Evolutionary conservation across 1,140 invertebrate species (phyloP).

Genomic region (Chymomyza costata): DNA sequence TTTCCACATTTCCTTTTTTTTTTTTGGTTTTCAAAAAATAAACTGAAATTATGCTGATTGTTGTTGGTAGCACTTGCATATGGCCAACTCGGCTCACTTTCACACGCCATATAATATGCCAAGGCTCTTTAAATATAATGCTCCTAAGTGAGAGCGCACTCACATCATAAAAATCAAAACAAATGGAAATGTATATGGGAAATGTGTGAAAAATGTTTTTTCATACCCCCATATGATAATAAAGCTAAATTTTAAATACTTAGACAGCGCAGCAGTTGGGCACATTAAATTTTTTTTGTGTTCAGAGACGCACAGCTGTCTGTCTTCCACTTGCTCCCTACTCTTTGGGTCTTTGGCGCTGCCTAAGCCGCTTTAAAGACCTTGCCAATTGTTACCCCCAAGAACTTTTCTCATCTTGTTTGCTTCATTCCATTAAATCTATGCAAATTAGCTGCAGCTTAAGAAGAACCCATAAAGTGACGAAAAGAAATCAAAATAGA

Average conservation of each 20-base stretch:
- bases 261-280: too few species aligned
- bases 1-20: conserved; percentile 18
- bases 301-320: too few species aligned
- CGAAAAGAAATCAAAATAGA: conserved; percentile 8
- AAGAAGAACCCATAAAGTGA: too few species aligned
- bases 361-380: too few species aligned
- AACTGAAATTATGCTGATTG: conserved; percentile 68
- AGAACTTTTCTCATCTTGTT: conserved; percentile 23
- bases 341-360: too few species aligned
- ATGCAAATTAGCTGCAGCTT: conserved; percentile 56
- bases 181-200: conserved; percentile 4
- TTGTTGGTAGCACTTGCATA: too few species aligned
- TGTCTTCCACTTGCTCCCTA: too few species aligned
- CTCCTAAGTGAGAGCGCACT: background rate
- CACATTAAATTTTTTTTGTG: conserved; percentile 27
- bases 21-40: conserved; percentile 17
- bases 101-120: background rate
- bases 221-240: too few species aligned
- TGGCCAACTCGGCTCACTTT: conserved; percentile 8
- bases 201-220: conserved; percentile 18
- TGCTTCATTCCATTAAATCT: conserved; percentile 27
- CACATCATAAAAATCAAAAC: background rate
- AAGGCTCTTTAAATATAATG: background rate
- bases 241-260: conserved; percentile 5
- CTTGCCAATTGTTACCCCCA: too few species aligned